These are phyloP conservation scores for Zoanthus sociatus DNA, from an alignment of 92 coral and sea anemone species.

Conservation along the genomic window DNA sequence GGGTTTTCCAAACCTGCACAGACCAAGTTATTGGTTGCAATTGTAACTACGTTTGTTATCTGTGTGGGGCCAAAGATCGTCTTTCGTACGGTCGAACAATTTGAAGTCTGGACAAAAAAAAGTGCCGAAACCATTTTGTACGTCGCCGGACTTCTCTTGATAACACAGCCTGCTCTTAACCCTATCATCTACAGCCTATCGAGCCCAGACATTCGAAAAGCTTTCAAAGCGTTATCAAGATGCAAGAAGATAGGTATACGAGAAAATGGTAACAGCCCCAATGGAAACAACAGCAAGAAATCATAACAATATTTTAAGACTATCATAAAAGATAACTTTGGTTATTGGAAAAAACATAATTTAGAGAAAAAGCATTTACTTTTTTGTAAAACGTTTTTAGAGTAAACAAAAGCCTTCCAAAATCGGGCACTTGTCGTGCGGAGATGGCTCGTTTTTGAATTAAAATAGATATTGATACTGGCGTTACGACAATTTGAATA, in stretches of 20 bases:
- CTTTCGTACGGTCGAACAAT: not conserved
- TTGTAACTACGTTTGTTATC: not conserved
- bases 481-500: too few species aligned
- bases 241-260: not conserved
- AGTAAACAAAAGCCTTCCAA: too few species aligned
- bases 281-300: not conserved
- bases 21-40: not conserved
- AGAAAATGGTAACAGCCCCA: not conserved
- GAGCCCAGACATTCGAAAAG: constrained; percentile 1
- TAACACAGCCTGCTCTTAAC: not conserved
- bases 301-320: too few species aligned
- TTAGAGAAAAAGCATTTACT: too few species aligned
- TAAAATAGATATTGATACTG: too few species aligned
- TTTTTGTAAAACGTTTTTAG: too few species aligned
- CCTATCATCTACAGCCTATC: not conserved
- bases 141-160: not conserved
- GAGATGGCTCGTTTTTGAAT: too few species aligned
- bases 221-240: not conserved
- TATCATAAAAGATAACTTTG: too few species aligned
- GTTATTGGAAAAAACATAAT: too few species aligned
- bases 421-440: too few species aligned
- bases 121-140: not conserved
- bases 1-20: not conserved
- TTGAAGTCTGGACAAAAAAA: not conserved
- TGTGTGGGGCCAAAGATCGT: not conserved